A percentile compares a stretch with the other conserved stretches of the same genome.
Evolutionary conservation across 2,888 invertebrate species (phyloP).

Genomic region (Sphaerophoria taeniata): DNA sequence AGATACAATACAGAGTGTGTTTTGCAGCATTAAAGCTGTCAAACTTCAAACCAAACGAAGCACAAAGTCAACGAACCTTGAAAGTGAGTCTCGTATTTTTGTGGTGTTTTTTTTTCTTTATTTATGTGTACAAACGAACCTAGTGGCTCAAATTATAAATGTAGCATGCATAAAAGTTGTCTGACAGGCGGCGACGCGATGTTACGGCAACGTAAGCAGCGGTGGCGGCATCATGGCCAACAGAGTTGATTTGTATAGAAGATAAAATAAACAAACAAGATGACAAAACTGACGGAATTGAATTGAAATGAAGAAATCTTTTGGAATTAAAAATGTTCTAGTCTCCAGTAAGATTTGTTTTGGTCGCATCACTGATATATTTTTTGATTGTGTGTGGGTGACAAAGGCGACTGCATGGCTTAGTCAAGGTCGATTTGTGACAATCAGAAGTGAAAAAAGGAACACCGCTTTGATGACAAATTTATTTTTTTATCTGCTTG

Average conservation of each 20-base stretch:
- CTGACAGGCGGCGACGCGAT: slow-evolving; percentile 15
- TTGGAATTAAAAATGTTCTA: slow-evolving; percentile 35
- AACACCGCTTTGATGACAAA: slow-evolving; percentile 11
- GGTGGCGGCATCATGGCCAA: not conserved
- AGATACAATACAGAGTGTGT: too few species aligned
- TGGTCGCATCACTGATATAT: slow-evolving; percentile 26
- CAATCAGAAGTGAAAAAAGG: slow-evolving; percentile 45
- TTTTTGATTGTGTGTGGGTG: not conserved
- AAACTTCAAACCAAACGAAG: slow-evolving; percentile 22
- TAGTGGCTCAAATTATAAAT: slow-evolving; percentile 48
- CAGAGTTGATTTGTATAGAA: slow-evolving; percentile 8
- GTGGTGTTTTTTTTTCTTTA: not conserved
- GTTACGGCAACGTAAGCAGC: not conserved
- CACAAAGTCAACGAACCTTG: slow-evolving; percentile 71
- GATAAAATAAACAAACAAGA: slow-evolving; percentile 49
- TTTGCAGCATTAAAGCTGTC: not conserved
- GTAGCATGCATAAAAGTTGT: slow-evolving; percentile 38
- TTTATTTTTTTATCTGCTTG: slow-evolving; percentile 21
- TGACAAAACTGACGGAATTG: slow-evolving; percentile 27
- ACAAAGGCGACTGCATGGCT: slow-evolving; percentile 21
- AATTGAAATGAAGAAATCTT: slow-evolving; percentile 36
- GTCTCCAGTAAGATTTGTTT: not conserved
- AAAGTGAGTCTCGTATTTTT: slow-evolving; percentile 64
- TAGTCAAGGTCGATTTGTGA: slow-evolving; percentile 68
- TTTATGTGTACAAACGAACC: not conserved